Percentiles rank a stretch among this genome's conserved stretches.
Conservation (phyloP, 2,888 invertebrate species). For the Plutella xylostella region DNA sequence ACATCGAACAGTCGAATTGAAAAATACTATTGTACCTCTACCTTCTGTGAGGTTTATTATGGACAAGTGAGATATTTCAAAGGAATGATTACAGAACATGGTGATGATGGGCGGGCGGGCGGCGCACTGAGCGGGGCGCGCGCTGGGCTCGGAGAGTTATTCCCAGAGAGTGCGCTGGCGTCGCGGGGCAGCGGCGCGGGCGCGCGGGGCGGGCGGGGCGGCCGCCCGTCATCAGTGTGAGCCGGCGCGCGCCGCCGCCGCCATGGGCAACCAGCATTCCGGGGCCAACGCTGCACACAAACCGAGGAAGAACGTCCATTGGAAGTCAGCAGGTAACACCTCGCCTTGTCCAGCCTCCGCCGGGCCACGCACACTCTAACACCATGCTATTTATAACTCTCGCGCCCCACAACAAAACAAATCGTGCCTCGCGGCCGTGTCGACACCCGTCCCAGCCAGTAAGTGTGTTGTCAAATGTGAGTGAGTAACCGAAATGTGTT, state of each 20-base stretch:
- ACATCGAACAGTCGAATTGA: too few relatives aligned
- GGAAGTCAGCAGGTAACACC: slow-evolving; percentile 84
- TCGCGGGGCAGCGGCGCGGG: slow-evolving; percentile 24
- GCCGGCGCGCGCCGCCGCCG: slow-evolving; percentile 64
- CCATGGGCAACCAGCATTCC: slow-evolving; percentile 67
- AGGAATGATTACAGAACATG: too few relatives aligned
- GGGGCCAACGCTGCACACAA: slow-evolving; percentile 56
- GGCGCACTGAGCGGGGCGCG: slow-evolving; percentile 4
- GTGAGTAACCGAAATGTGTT: slow-evolving; percentile 10
- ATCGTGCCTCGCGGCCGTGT: slow-evolving; percentile 60
- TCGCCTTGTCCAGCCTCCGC: slow-evolving; percentile 28
- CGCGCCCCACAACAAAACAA: slow-evolving; percentile 69
- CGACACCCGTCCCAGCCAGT: slow-evolving; percentile 60
- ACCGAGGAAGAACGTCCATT: slow-evolving; percentile 83
- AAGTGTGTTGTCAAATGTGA: slow-evolving; percentile 48
- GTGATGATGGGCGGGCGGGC: too few relatives aligned
- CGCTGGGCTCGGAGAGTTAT: slow-evolving; percentile 35
- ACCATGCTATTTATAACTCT: slow-evolving; percentile 51
- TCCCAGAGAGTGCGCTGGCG: slow-evolving; percentile 36
- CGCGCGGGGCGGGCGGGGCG: slow-evolving; percentile 27
- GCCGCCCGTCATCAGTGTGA: slow-evolving; percentile 46
- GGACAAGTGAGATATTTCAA: too few relatives aligned
- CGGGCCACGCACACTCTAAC: slow-evolving; percentile 52
- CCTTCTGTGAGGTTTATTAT: too few relatives aligned
- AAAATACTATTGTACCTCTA: too few relatives aligned